Base-by-base conservation (phyloP, 2,113 vertebrate species). In the Nymphicus hollandicus region DNA sequence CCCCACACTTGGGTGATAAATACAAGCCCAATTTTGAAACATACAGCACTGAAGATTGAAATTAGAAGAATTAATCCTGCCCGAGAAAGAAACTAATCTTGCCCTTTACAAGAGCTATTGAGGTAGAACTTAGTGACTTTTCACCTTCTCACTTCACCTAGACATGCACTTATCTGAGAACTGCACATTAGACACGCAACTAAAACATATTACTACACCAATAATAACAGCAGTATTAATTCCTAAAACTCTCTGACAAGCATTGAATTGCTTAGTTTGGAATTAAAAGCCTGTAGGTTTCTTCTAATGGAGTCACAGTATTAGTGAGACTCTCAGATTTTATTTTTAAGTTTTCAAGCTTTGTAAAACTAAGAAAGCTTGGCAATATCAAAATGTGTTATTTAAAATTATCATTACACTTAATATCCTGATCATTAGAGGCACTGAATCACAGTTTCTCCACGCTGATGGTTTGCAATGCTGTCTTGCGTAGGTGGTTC, bases 141-240 rank as follows among this genome's bases (percentile, higher is more conserved):
- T 33, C 3, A 41, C 70, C 10, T n/a, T 23, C 72, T 17, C 24
- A 20, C 23, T 77, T 24, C 8, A 33, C 33, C 82, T 55, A 77
- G 68, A 29, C 2, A 33, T 10, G 22, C 23, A 4, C 37, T 53
- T n/a, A 35, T 18, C 41, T 2, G 0, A 16, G 43, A 65, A n/a
- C 56, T 53, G 22, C 12, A 13, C 2, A 1, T 27, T 31, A 39
- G 14, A 58, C 1, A 17, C 1, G 0, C 31, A 50, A 17, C n/a
- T 5, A 11, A 55, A 78, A 4, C 35, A 20, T 16, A 52, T 11
- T 35, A 20, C 64, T 20, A 3, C 0, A 2, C 35, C 61, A 61
- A 31, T 10, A 49, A 3, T 3, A 53, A 35, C 79, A 74, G 78
- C 27, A 17, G 33, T 43, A 61, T 41, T 76, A 53, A 28, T 44